Evolutionary conservation across 2,113 vertebrate species (phyloP).

Genomic region (Syrmaticus mikado): DNA sequence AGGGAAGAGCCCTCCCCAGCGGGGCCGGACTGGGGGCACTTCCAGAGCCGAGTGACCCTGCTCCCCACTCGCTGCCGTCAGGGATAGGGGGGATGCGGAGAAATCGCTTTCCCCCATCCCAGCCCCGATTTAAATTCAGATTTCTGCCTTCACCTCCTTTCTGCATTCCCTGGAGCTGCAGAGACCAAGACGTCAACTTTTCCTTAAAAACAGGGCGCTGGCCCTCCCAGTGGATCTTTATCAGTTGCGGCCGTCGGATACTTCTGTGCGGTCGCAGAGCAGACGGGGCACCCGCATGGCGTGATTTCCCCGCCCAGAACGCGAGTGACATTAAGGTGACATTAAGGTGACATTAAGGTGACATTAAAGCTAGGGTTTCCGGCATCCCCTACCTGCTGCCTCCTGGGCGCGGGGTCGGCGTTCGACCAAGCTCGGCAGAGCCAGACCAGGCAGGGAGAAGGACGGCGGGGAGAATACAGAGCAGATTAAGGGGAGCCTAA

Average conservation of each 20-base stretch:
- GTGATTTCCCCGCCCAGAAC: not conserved
- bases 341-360: not conserved
- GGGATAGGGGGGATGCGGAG: too few species aligned
- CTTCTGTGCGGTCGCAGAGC: not conserved
- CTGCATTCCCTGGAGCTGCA: not conserved
- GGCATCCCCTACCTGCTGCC: conserved; percentile 1
- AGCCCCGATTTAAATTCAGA: not conserved
- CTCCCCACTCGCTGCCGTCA: not conserved
- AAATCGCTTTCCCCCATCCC: not conserved
- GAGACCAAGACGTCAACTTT: not conserved
- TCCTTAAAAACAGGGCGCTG: not conserved
- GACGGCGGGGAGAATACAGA: not conserved
- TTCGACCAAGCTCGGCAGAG: not conserved
- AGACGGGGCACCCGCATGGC: not conserved
- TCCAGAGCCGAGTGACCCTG: not conserved
- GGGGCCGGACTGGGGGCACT: not conserved
- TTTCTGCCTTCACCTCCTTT: not conserved
- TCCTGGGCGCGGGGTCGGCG: not conserved
- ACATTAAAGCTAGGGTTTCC: not conserved
- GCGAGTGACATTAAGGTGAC: not conserved
- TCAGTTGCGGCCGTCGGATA: not conserved
- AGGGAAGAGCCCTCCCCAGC: not conserved
- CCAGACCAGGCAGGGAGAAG: not conserved
- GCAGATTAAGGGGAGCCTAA: conserved; percentile 25
- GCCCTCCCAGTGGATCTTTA: not conserved